Base-by-base conservation (phyloP, 1,140 invertebrate genomes). In the Drosophila subobscura region DNA sequence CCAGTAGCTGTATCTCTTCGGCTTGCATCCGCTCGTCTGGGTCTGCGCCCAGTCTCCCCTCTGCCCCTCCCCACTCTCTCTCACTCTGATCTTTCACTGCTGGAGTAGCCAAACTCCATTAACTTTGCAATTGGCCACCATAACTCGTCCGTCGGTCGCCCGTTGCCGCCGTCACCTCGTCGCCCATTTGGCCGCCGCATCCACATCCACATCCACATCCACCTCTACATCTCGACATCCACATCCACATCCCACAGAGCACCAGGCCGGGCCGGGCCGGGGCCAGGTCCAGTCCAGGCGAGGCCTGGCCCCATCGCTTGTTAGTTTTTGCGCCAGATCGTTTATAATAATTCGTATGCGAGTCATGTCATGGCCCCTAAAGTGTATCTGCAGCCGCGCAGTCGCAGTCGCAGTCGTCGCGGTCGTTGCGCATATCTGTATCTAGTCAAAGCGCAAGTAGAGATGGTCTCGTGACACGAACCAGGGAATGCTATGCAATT, bases 341-440 rank as follows among this genome's bases (percentile, higher is more conserved):
- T 88, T 89, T 88, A 89, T 88, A 88, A 88, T 88, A 89, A 89
- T 88, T 88, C 84, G 84, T 86, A 89, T 88, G 84, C 84, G 84
- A 88, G 84, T 88, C 85, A 88, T 88, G 84, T 88, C 84, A 88
- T 88, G 83, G 75, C 83, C 83, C 81, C 81, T 86, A 86, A 86
- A 86, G 81, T 86, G 81, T 86, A 86, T 86, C 81, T 86, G 81
- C 81, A 80, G 68, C 81, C 85, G 81, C 83, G 81, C 74, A 64
- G 83, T 54, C 77, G 72, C 52, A 50, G 72, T 37, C 61, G 45
- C 45, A 41, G 46, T 47, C 46, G 52, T 70, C 49, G 70, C 64
- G 59, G 56, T 76, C 79, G 75, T 63, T 46, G 73, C 83, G 81
- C 74, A 74, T 85, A 85, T 85, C 81, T 85, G 81, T 85, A 85